These are phyloP conservation scores for Serranus cabrilla DNA, from an alignment of 2,797 vertebrate species.

Conservation along the genomic window DNA sequence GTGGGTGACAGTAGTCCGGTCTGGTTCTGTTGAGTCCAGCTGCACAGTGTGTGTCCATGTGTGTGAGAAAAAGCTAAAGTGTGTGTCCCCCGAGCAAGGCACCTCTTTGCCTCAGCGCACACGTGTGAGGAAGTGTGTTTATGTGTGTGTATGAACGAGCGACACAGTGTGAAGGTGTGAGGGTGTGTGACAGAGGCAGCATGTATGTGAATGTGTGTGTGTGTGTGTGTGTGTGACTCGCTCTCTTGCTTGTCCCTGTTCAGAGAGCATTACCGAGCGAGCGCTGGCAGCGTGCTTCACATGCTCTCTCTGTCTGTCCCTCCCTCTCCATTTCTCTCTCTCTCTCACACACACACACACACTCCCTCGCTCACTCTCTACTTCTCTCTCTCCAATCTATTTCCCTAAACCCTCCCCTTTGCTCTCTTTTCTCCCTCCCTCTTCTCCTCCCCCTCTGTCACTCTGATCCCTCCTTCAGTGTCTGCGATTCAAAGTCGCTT, in stretches of 20 bases:
- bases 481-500: slow-evolving; percentile 53
- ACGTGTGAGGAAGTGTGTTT: slow-evolving; percentile 44
- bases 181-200: slow-evolving; percentile 46
- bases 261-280: slow-evolving; percentile 79
- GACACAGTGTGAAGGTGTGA: slow-evolving; percentile 54
- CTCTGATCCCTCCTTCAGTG: slow-evolving; percentile 68
- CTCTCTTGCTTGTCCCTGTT: slow-evolving; percentile 67
- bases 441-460: slow-evolving; percentile 73
- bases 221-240: slow-evolving; percentile 40
- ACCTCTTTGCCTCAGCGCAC: slow-evolving; percentile 52
- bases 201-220: slow-evolving; percentile 23
- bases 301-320: slow-evolving; percentile 58
- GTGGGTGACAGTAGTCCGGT: slow-evolving; percentile 69
- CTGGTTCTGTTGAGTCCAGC: slow-evolving; percentile 52
- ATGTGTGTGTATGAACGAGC: slow-evolving; percentile 37
- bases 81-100: slow-evolving; percentile 30
- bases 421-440: slow-evolving; percentile 52
- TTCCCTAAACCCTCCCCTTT: slow-evolving; percentile 79
- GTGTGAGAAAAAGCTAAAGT: slow-evolving; percentile 23
- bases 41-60: slow-evolving; percentile 40
- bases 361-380: slow-evolving; percentile 26
- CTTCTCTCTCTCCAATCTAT: slow-evolving; percentile 60
- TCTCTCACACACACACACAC: not conserved
- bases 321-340: not conserved
- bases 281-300: slow-evolving; percentile 78